These are phyloP conservation scores for Caiman crocodilus DNA, from an alignment of 2,797 vertebrate genomes.

Conservation along the genomic window DNA sequence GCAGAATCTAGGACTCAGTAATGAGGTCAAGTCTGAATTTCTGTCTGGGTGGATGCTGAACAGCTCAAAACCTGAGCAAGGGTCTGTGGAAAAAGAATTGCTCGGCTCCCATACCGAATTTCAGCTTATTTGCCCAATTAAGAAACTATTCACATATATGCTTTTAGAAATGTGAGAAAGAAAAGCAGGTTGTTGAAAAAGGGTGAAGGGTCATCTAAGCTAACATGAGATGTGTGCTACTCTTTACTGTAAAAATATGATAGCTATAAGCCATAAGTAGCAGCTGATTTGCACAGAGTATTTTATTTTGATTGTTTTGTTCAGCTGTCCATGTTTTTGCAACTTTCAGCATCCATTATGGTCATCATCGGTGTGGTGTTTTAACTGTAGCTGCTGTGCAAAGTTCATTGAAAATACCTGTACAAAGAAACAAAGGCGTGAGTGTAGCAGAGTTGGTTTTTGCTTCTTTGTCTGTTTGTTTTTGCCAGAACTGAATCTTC, in stretches of 20 bases:
- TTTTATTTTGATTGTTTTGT: not conserved
- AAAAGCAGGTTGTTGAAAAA: not conserved
- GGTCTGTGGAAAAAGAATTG: not conserved
- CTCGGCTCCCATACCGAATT: not conserved
- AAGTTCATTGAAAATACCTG: accelerated
- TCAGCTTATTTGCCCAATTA: not conserved
- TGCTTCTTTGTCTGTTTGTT: not conserved
- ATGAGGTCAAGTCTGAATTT: not conserved
- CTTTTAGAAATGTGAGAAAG: not conserved
- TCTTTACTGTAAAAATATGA: not conserved
- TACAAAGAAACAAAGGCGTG: not conserved
- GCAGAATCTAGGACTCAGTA: not conserved
- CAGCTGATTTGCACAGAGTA: not conserved
- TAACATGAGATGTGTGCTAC: not conserved
- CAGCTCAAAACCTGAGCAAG: not conserved
- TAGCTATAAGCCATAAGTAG: not conserved
- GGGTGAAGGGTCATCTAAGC: not conserved
- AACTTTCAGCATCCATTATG: not conserved
- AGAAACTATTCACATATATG: not conserved
- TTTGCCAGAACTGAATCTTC: not conserved
- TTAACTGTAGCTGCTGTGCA: not conserved
- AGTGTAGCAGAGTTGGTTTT: no score
- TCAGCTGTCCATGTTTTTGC: not conserved
- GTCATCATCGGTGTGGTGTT: not conserved
- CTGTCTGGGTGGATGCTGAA: no score